A percentile compares a stretch with the other conserved stretches of the same genome.
Conservation (phyloP, 2,888 invertebrate genomes). For the Baronia brevicornis region DNA sequence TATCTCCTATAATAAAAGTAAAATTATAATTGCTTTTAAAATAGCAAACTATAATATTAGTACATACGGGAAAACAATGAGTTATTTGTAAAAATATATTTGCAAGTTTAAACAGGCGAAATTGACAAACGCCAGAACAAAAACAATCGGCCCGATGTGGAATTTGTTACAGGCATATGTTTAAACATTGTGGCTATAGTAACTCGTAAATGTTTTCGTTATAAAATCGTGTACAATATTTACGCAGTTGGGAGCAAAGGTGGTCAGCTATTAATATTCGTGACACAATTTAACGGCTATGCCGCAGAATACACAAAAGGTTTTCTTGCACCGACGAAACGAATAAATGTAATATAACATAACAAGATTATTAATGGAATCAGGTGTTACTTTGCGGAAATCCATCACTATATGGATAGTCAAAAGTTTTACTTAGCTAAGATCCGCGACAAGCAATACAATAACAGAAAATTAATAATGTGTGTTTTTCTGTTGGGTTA, state of each 20-base stretch:
- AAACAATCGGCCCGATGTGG: constrained; percentile 24
- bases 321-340: too few relatives aligned
- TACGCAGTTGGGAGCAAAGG: constrained; percentile 38
- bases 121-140: constrained; percentile 25
- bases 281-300: constrained; percentile 40
- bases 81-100: background rate
- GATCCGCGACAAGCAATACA: too few relatives aligned
- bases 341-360: too few relatives aligned
- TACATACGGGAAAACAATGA: background rate
- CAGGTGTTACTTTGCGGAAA: too few relatives aligned
- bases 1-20: background rate
- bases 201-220: constrained; percentile 21
- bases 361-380: too few relatives aligned
- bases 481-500: too few relatives aligned
- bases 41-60: too few relatives aligned
- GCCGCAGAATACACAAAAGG: too few relatives aligned
- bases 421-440: too few relatives aligned
- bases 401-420: too few relatives aligned
- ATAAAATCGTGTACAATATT: constrained; percentile 27
- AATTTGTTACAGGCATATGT: constrained; percentile 31
- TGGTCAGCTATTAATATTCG: constrained; percentile 40
- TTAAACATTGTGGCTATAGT: constrained; percentile 28
- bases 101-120: constrained; percentile 6
- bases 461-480: too few relatives aligned
- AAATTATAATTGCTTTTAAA: background rate